Conservation (phyloP, 2,113 vertebrate genomes). For the Chaenocephalus aceratus region DNA sequence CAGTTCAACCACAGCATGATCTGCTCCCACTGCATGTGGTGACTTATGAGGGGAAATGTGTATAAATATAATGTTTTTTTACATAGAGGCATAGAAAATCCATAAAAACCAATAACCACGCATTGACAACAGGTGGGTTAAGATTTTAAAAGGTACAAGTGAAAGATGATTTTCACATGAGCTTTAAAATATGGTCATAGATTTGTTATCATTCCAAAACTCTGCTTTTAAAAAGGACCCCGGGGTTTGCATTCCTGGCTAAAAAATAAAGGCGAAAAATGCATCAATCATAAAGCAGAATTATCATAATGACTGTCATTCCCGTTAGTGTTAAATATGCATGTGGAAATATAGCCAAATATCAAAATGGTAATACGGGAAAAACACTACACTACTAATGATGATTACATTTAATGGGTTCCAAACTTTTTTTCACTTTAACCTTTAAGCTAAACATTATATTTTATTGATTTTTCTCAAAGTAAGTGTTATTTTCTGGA, state of each 20-base stretch:
- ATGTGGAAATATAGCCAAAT: background rate
- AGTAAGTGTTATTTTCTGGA: too few relatives aligned
- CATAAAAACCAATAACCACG: too few relatives aligned
- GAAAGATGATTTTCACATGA: background rate
- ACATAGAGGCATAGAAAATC: background rate
- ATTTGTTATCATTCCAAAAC: conserved; percentile 33
- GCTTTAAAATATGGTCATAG: background rate
- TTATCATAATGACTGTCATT: conserved; percentile 42
- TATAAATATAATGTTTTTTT: background rate
- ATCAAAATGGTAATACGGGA: background rate
- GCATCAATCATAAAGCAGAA: conserved; percentile 48
- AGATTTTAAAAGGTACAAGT: background rate
- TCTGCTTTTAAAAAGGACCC: conserved; percentile 4
- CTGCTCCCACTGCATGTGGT: background rate
- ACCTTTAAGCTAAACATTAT: too few relatives aligned
- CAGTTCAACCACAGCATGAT: background rate
- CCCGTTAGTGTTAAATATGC: background rate
- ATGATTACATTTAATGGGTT: background rate
- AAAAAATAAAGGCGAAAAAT: conserved; percentile 38
- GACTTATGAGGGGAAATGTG: background rate
- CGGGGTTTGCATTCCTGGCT: background rate
- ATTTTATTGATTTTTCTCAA: too few relatives aligned
- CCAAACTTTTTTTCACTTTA: too few relatives aligned
- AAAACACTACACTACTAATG: background rate
- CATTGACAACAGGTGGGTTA: too few relatives aligned